phyloP scores from a whole-genome alignment of 2,797 vertebrate species.

The Scyliorhinus canicula region DNA sequence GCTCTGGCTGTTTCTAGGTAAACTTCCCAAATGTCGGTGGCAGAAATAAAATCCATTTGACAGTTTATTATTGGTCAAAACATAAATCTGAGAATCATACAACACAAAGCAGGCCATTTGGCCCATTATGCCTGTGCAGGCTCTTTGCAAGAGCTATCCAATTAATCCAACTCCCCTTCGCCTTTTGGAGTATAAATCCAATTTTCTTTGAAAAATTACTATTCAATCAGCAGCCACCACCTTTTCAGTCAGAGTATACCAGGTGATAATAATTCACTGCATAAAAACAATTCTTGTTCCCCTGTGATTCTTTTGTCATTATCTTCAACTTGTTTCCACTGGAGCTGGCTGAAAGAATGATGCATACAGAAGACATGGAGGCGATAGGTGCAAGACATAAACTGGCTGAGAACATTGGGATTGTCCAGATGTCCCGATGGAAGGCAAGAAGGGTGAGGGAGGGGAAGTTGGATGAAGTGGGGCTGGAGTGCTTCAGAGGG shows the following conservation, averaged over 20 bases:
- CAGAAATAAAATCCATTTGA: background rate
- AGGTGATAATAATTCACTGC: background rate
- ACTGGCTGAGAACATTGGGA: no score
- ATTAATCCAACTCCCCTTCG: background rate
- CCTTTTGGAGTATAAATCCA: background rate
- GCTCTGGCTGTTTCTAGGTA: constrained; percentile 77
- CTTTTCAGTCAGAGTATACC: background rate
- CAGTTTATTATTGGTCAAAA: background rate
- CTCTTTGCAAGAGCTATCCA: background rate
- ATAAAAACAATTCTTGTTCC: background rate
- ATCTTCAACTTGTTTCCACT: background rate
- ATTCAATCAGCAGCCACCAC: background rate
- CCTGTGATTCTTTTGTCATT: background rate
- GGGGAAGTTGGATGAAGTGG: no score
- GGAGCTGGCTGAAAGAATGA: no score
- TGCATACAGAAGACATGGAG: no score
- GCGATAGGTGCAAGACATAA: no score
- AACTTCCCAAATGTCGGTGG: constrained; percentile 40
- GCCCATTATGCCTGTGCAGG: background rate
- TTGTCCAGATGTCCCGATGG: no score
- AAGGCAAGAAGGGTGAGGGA: no score
- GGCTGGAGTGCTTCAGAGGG: no score
- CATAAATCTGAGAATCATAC: background rate
- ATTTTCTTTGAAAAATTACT: background rate
- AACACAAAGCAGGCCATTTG: background rate